A percentile compares a stretch with the other conserved stretches of the same genome.
phyloP scores from a whole-genome alignment of 1,140 invertebrate genomes.

The Eupristina koningsbergeri region DNA sequence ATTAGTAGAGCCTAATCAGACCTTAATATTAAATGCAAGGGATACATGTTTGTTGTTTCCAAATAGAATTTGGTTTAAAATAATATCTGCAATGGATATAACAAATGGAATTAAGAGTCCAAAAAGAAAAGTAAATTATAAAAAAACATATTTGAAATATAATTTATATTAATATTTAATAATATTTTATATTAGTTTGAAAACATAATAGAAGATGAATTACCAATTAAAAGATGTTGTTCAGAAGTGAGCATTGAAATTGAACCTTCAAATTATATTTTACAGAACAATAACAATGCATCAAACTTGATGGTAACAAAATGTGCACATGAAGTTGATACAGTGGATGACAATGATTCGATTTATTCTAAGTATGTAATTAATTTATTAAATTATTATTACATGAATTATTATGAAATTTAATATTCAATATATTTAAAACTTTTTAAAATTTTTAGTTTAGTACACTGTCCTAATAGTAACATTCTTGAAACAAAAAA shows the following conservation, averaged over 20 bases:
- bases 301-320: background rate
- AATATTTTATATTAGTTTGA: constrained; percentile 40
- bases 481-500: background rate
- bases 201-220: constrained; percentile 38
- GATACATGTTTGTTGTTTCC: constrained; percentile 56
- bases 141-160: background rate
- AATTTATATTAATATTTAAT: constrained; percentile 21
- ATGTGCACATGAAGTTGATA: background rate
- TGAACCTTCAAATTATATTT: background rate
- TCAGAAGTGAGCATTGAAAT: background rate
- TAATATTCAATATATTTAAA: background rate
- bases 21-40: constrained; percentile 52
- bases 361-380: background rate
- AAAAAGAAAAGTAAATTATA: constrained; percentile 52
- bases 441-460: background rate
- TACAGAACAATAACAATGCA: background rate
- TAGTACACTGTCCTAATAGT: background rate
- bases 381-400: background rate
- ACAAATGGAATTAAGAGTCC: constrained; percentile 48
- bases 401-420: background rate
- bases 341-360: background rate
- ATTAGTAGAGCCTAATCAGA: constrained; percentile 50
- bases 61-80: constrained; percentile 59
- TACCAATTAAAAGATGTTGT: constrained; percentile 53
- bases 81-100: constrained; percentile 51